phyloP scores from a whole-genome alignment of 2,888 invertebrate species.

The Proisotoma minuta region DNA sequence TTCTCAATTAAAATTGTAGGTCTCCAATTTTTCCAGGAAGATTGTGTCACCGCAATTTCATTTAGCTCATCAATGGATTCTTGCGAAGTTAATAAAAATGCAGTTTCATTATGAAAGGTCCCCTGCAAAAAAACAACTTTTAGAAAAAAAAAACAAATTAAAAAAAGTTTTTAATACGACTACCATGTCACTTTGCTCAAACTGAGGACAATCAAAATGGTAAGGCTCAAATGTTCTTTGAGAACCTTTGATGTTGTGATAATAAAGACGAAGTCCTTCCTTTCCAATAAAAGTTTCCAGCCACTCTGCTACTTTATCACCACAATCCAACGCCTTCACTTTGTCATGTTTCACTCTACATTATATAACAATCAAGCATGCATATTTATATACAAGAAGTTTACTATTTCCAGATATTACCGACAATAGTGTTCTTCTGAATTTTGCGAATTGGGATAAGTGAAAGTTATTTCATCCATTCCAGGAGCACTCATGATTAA shows the following conservation, averaged over 20 bases:
- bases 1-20: conserved; percentile 34
- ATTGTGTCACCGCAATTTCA: conserved; percentile 23
- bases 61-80: conserved; percentile 40
- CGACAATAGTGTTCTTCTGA: conserved; percentile 22
- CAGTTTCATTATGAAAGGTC: conserved; percentile 39
- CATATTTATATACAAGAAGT: not conserved
- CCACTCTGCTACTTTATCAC: conserved; percentile 68
- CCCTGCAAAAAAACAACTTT: conserved; percentile 18
- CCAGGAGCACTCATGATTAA: conserved; percentile 42
- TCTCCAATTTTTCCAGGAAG: conserved; percentile 39
- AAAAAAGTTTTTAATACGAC: not conserved
- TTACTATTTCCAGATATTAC: conserved; percentile 3
- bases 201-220: conserved; percentile 34
- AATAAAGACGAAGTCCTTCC: conserved; percentile 23
- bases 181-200: conserved; percentile 38
- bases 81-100: conserved; percentile 27
- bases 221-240: conserved; percentile 39
- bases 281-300: conserved; percentile 56
- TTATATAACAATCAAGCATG: not conserved
- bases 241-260: conserved; percentile 31
- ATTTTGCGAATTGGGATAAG: conserved; percentile 20
- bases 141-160: not conserved
- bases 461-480: conserved; percentile 33
- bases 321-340: conserved; percentile 66
- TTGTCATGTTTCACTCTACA: conserved; percentile 50